These are phyloP conservation scores for Graphium colonna DNA, from an alignment of 2,888 invertebrate genomes.

Conservation along the genomic window DNA sequence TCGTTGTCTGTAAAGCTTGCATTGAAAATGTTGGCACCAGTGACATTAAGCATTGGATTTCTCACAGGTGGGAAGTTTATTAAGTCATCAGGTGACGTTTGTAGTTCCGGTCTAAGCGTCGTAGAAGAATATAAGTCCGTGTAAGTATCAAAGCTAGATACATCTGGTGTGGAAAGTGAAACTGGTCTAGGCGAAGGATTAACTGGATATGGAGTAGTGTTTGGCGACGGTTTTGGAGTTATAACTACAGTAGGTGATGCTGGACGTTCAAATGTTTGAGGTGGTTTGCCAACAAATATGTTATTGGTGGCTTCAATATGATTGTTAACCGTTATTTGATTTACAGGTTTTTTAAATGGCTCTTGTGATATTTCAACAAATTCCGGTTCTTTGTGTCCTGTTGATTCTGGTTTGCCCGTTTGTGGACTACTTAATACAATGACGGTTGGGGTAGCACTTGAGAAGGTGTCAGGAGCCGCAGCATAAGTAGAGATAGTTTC, in stretches of 20 bases:
- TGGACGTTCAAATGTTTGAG: constrained; percentile 64
- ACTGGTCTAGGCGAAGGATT: constrained; percentile 46
- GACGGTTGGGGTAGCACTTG: constrained; percentile 72
- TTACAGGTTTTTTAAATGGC: constrained; percentile 71
- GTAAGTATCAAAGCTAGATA: constrained; percentile 50
- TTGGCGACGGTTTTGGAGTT: constrained; percentile 83
- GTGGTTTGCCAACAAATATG: constrained; percentile 66
- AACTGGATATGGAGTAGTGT: constrained; percentile 58
- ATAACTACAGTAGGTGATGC: constrained; percentile 83
- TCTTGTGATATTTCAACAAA: constrained; percentile 76
- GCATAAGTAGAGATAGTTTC: constrained; percentile 53
- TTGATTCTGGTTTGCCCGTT: constrained; percentile 48
- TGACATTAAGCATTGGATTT: constrained; percentile 89
- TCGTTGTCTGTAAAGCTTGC: constrained; percentile 76
- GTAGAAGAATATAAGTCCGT: constrained; percentile 51
- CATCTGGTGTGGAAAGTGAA: constrained; percentile 38
- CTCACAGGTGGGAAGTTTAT: constrained; percentile 92
- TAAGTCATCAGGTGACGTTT: constrained; percentile 84
- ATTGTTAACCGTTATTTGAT: constrained; percentile 81
- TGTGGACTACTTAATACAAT: constrained; percentile 62
- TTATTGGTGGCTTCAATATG: constrained; percentile 80
- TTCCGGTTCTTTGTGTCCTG: constrained; percentile 52
- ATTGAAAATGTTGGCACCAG: constrained; percentile 75
- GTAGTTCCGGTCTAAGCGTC: constrained; percentile 74
- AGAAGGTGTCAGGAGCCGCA: constrained; percentile 58